These are phyloP conservation scores for Dendrolimus kikuchii DNA, from an alignment of 1,140 invertebrate species.

Conservation along the genomic window DNA sequence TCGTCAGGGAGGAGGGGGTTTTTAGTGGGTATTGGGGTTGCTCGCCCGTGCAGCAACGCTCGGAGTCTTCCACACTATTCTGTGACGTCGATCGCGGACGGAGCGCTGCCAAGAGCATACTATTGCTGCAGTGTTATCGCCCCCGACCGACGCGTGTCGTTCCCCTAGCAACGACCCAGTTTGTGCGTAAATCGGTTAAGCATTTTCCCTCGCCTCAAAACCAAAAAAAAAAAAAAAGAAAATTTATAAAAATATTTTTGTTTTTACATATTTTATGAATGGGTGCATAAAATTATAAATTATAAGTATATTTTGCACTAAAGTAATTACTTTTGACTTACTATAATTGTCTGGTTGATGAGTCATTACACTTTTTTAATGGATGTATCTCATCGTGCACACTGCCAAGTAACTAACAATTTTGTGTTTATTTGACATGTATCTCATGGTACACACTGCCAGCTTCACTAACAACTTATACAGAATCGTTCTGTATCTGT, in stretches of 20 bases:
- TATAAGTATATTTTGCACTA: slow-evolving; percentile 6
- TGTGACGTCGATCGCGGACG: no score
- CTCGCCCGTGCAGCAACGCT: no score
- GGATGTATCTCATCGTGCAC: slow-evolving; percentile 12
- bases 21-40: no score
- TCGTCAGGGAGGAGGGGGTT: no score
- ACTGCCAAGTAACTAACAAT: slow-evolving; percentile 9
- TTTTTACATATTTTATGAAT: slow-evolving; percentile 7
- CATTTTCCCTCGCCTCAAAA: no score
- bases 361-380: slow-evolving; percentile 10
- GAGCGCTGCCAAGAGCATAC: no score
- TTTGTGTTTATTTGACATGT: slow-evolving; percentile 7
- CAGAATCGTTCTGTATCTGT: slow-evolving; percentile 11
- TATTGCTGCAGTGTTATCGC: no score
- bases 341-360: slow-evolving; percentile 8
- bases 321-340: slow-evolving; percentile 5
- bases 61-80: no score
- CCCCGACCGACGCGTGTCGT: no score
- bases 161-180: no score
- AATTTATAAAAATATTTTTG: slow-evolving; percentile 3
- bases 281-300: slow-evolving; percentile 5
- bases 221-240: no score
- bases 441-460: slow-evolving; percentile 11
- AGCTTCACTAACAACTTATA: slow-evolving; percentile 14
- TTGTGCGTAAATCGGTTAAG: no score